Conservation (phyloP, 2,797 vertebrate genomes). For the Poecilia picta region DNA sequence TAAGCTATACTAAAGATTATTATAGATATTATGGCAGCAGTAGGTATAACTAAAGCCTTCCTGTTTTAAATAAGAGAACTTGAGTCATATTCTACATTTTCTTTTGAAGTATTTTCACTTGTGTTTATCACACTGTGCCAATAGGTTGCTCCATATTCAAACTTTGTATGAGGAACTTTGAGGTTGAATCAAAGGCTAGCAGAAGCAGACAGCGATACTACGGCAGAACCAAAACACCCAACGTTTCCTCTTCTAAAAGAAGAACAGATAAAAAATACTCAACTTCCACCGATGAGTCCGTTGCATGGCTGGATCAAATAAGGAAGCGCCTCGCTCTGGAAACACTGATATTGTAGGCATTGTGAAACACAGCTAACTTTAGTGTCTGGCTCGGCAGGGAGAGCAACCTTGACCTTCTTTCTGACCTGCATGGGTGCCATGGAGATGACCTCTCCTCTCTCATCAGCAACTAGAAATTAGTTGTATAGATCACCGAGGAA, state of each 20-base stretch:
- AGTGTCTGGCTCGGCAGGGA: conserved; percentile 18
- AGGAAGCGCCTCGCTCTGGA: not conserved
- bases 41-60: not conserved
- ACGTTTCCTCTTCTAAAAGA: not conserved
- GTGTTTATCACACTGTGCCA: not conserved
- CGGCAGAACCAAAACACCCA: not conserved
- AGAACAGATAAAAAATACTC: not conserved
- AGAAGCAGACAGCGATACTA: not conserved
- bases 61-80: not conserved
- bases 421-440: not conserved
- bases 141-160: not conserved
- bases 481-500: not conserved
- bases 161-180: not conserved
- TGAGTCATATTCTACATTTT: not conserved
- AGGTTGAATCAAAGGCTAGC: not conserved
- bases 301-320: conserved; percentile 9
- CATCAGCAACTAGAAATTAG: not conserved
- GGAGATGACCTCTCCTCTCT: not conserved
- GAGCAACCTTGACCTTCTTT: conserved; percentile 6
- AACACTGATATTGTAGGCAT: conserved; percentile 26
- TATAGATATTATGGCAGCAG: not conserved
- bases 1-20: not conserved
- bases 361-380: conserved; percentile 45
- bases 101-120: not conserved
- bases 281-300: not conserved